Base-by-base conservation (phyloP, 2,888 invertebrate species). In the Aricia artaxerxes region DNA sequence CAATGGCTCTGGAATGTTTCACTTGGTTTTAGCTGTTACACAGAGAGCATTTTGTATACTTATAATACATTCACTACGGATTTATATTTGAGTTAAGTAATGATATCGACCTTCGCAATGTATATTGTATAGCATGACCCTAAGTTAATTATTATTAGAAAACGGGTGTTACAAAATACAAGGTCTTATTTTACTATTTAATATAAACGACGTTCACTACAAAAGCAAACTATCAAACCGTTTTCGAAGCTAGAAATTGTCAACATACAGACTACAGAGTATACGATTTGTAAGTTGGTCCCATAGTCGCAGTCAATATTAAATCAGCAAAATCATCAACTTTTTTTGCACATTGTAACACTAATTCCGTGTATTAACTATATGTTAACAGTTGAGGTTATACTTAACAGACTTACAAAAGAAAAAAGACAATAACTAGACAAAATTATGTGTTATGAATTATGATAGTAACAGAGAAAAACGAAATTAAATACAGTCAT, bases 1-100 rank as follows among this genome's bases (percentile, higher is more conserved):
- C 94, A 94, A 94, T 94, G 92, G 92, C 91, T 93, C 93, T 94
- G 94, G 94, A 94, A 94, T 94, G 94, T 94, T 86, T 87, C 88
- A 89, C 89, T 88, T 88, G 87, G 87, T 88, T 90, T 89, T 86
- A 86, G 85, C 85, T 87, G 87, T 89, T 77, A 77, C 85, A 84
- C 88, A 92, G 92, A 93, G 91, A 92, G 92, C 92, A 88, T 86
- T 85, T 82, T 85, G 83, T 85, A 84, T 83, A 82, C 81, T 79
- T 80, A 78, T 81, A 82, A 79, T 84, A 75, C 49, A 24, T 76
- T 57, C 31, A 57, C 69, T 69, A 76, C 76, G 7, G 76, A 35
- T 76, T 75, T 75, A 75, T 75, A 49, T 49, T 76, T 57, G 49
- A 76, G 31, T 76, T 76, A 76, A 76, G 76, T 76, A 76, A 53